phyloP scores from a whole-genome alignment of 2,113 vertebrate species.

The Chaenocephalus aceratus region DNA sequence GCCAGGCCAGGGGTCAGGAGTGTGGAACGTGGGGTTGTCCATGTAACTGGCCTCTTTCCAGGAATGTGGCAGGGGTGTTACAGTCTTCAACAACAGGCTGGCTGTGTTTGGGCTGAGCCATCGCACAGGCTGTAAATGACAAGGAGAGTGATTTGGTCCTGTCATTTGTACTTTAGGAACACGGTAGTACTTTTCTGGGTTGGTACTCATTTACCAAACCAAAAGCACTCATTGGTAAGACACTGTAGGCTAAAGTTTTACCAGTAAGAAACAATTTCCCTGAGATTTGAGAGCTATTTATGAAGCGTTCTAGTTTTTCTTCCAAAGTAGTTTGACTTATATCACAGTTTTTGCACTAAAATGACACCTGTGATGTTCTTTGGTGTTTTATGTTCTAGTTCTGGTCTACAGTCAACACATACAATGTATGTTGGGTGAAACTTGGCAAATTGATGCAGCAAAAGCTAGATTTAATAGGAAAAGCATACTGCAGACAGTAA shows the following conservation, averaged over 20 bases:
- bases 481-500: neutral
- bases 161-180: constrained; percentile 29
- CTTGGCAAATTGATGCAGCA: neutral
- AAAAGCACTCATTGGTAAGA: neutral
- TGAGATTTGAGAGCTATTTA: neutral
- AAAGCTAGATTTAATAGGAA: neutral
- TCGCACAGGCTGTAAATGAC: constrained; percentile 33
- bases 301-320: neutral
- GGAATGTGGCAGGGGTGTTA: constrained; percentile 53
- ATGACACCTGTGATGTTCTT: neutral
- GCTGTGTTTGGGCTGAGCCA: constrained; percentile 38
- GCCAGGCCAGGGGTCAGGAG: constrained; percentile 20
- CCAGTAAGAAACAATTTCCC: neutral
- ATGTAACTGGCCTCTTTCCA: constrained; percentile 37
- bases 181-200: constrained; percentile 2
- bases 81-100: constrained; percentile 49
- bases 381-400: neutral
- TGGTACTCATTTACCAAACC: neutral
- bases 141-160: constrained; percentile 12
- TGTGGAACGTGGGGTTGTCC: neutral
- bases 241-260: neutral
- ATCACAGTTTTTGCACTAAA: neutral
- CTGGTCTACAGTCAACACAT: neutral
- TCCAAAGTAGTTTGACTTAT: neutral
- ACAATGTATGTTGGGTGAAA: neutral